Evolutionary conservation across 1,140 invertebrate genomes (phyloP), one percentile per base, ranked within the genome.

Genomic region (Drosophila navojoa): DNA sequence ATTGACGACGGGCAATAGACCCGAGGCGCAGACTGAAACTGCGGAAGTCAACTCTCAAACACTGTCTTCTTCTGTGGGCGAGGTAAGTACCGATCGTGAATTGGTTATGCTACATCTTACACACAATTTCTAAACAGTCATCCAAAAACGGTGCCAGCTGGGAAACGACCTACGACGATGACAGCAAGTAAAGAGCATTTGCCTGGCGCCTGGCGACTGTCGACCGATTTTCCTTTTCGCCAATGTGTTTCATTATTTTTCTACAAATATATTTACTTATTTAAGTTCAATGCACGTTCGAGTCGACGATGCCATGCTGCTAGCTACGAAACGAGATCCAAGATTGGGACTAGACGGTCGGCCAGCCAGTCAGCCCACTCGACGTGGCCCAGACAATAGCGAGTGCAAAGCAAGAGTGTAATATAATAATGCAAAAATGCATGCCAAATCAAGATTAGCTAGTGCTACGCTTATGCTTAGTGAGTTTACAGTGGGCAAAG

Each of bases 111-210:
- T 4, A 11, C 0, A 38, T 22, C 7, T 45, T 13, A 35, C 1
- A 35, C 2, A 29, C 38, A 10, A 16, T 11, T 19, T 4, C 25
- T 13, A 7, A 7, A 9, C 40, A 69, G 50, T 50, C 71, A 10
- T 3, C 45, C 1, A 71, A 52, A 42, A 49, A 61, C 16, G 53
- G 71, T 10, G 44, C 50, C 1, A 76, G 82, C 44, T 86, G 82
- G 82, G 68, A 82, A 70, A 86, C 81, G 5, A 70, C 54, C 6
- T 79, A 55, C 44, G 79, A 73, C 0, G 79, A 82, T 9, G 59
- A 54, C 11, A 78, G 62, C 54, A 62, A 49, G 27, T 70, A 32
- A 40, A 35, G 32, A 15, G 29, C 13, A 19, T 50, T 50, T 50
- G 5, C 1, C 27, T 29, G 19, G 1, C 19, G 19, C 19, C 19